Percentiles rank a stretch among this genome's conserved stretches.
phyloP scores from a whole-genome alignment of 1,140 invertebrate genomes.

The Chelonus insularis region DNA sequence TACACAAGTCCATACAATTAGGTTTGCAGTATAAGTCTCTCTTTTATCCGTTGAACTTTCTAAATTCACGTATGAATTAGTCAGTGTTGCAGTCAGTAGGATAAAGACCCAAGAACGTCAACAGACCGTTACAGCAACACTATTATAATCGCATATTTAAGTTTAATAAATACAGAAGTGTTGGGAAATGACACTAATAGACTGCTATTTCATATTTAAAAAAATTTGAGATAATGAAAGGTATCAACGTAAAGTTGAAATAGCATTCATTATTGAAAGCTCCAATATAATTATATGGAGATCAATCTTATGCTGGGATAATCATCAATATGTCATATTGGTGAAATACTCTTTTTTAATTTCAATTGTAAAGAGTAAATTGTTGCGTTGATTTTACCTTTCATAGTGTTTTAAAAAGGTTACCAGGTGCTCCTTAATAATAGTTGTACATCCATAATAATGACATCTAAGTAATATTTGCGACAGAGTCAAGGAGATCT shows the following conservation, averaged over 20 bases:
- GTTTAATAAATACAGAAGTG: slow-evolving; percentile 7
- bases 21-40: slow-evolving; percentile 19
- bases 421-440: not conserved
- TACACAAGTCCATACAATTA: slow-evolving; percentile 30
- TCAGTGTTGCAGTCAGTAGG: slow-evolving; percentile 18
- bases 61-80: slow-evolving; percentile 43
- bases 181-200: slow-evolving; percentile 5
- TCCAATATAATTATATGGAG: too few relatives aligned
- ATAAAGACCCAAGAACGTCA: slow-evolving; percentile 22
- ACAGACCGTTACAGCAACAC: slow-evolving; percentile 17
- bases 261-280: too few relatives aligned
- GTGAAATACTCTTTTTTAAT: too few relatives aligned
- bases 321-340: too few relatives aligned
- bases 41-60: slow-evolving; percentile 35
- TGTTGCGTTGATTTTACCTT: too few relatives aligned
- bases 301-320: too few relatives aligned
- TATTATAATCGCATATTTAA: slow-evolving; percentile 1
- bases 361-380: too few relatives aligned
- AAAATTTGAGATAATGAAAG: too few relatives aligned
- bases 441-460: not conserved
- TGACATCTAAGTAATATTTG: not conserved
- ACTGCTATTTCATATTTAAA: not conserved
- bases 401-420: too few relatives aligned
- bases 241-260: too few relatives aligned
- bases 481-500: not conserved